These are phyloP conservation scores for Lordiphosa clarofinis DNA, from an alignment of 1,140 invertebrate genomes.

Conservation along the genomic window DNA sequence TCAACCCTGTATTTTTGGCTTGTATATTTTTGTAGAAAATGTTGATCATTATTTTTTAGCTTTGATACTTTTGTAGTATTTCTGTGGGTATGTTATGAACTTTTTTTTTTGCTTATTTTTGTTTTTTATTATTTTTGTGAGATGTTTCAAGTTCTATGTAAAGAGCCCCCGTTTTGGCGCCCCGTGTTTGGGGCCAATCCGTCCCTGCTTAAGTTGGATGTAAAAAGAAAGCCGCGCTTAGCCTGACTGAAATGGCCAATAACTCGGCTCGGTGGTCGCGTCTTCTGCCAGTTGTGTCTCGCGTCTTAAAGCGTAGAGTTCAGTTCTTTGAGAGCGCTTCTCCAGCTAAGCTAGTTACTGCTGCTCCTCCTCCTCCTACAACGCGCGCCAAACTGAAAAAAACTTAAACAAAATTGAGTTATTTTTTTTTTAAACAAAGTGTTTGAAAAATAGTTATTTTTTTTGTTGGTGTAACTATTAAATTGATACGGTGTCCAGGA, in stretches of 20 bases:
- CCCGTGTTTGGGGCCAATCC: background rate
- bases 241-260: conserved; percentile 53
- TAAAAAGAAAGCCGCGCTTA: conserved; percentile 57
- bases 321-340: conserved; percentile 28
- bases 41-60: too few species aligned
- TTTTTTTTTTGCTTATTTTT: too few species aligned
- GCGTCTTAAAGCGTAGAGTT: conserved; percentile 64
- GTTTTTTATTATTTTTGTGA: too few species aligned
- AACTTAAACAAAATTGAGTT: conserved; percentile 2
- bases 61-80: too few species aligned
- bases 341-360: background rate
- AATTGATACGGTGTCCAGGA: conserved; percentile 17
- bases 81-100: too few species aligned
- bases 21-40: too few species aligned
- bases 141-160: too few species aligned
- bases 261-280: conserved; percentile 59
- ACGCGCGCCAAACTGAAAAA: conserved; percentile 37
- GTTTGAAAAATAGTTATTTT: conserved; percentile 20
- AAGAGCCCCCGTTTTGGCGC: too few species aligned
- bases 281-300: conserved; percentile 65
- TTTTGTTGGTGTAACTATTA: conserved; percentile 7
- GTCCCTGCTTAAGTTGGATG: conserved; percentile 45
- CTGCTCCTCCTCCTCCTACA: background rate
- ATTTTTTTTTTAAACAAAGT: conserved; percentile 23
- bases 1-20: too few species aligned